A percentile compares a stretch with the other conserved stretches of the same genome.
Evolutionary conservation across 2,888 invertebrate genomes (phyloP).

Genomic region (Chouioia cunea): DNA sequence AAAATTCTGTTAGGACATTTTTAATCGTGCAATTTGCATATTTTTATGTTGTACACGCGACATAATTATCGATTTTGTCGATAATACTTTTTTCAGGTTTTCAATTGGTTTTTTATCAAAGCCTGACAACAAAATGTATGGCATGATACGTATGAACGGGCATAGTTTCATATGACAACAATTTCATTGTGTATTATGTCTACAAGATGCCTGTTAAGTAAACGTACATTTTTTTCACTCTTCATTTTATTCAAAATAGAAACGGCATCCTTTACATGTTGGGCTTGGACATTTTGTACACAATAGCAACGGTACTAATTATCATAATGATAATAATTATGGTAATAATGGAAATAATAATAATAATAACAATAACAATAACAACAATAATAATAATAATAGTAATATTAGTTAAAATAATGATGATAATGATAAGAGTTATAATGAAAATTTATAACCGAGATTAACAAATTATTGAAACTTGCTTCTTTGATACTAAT

Average conservation of each 20-base stretch:
- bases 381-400: slow-evolving; percentile 43
- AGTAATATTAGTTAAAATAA: slow-evolving; percentile 48
- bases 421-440: slow-evolving; percentile 49
- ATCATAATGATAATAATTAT: slow-evolving; percentile 53
- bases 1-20: slow-evolving; percentile 8
- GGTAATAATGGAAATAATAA: slow-evolving; percentile 47
- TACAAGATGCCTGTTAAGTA: slow-evolving; percentile 58
- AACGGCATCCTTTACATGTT: slow-evolving; percentile 61
- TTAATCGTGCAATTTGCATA: background rate
- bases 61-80: no score
- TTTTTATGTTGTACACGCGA: no score
- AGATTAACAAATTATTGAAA: no score
- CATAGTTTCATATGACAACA: slow-evolving; percentile 19
- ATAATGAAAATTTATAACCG: slow-evolving; percentile 48
- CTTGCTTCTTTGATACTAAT: no score
- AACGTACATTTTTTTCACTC: slow-evolving; percentile 49
- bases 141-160: slow-evolving; percentile 35
- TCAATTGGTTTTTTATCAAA: slow-evolving; percentile 13
- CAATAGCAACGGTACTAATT: slow-evolving; percentile 56
- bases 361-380: slow-evolving; percentile 43
- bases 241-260: slow-evolving; percentile 60
- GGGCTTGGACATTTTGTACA: slow-evolving; percentile 59
- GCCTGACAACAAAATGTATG: slow-evolving; percentile 26
- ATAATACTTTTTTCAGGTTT: background rate
- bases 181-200: slow-evolving; percentile 50